Base-by-base conservation (phyloP, 2,888 invertebrate species). In the Noctua comes region DNA sequence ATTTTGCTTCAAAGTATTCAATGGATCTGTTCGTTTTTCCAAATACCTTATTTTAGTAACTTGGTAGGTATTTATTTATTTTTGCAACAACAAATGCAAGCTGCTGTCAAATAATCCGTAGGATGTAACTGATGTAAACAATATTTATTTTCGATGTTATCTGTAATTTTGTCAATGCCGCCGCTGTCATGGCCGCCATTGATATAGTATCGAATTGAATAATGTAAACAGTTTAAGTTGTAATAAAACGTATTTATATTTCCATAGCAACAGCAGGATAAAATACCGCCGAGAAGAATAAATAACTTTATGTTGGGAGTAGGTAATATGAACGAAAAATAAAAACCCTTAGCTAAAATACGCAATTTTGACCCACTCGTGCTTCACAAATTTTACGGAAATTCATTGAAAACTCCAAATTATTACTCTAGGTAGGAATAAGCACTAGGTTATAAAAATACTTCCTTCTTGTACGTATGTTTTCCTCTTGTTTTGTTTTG, bases 51-150 rank as follows among this genome's bases (percentile, higher is more conserved):
- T 18, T 13, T 27, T 8, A 46, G 5, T 27, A 27, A 7, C 40
- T 66, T 16, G 10, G 7, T 27, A 48, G 24, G 18, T 65, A 27
- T 24, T 62, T 64, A 36, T 46, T 76, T 31, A 54, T 68, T 31
- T 68, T 76, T 8, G 40, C 62, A 68, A 57, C 4, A 64, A 6
- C 13, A 36, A 24, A 48, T 68, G 48, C 72, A 79, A 46, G 18
- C 27, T 79, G 48, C 48, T 74, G 68, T 71, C 70, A 64, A 48
- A 54, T 51, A 75, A 81, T 80, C 66, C 6, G n/a, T 76, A 73
- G 82, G 85, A 83, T 81, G 73, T 64, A 57, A 57, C n/a, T 57
- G 57, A 57, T n/a, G 57, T 57, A 36, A 36, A 73, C 43, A 70
- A 36, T 40, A 74, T 71, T 65, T 72, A 75, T 74, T 70, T 83